These are phyloP conservation scores for Trachelus stipa DNA, from an alignment of 2,888 invertebrate genomes.

Conservation along the genomic window DNA sequence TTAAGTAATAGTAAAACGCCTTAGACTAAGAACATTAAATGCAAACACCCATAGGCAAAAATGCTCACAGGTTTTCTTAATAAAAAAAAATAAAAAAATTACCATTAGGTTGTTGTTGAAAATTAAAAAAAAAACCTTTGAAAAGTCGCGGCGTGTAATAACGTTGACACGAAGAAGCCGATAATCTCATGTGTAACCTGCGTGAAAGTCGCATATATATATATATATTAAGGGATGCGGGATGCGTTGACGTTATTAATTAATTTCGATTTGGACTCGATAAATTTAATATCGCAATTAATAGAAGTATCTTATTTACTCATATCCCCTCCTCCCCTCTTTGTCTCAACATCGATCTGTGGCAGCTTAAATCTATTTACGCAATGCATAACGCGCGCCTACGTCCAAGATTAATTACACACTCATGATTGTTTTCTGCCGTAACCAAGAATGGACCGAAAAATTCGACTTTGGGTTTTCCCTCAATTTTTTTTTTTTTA, in stretches of 20 bases:
- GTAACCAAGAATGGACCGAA: slow-evolving; percentile 21
- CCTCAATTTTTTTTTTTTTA: not conserved
- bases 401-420: slow-evolving; percentile 9
- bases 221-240: not conserved
- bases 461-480: not conserved
- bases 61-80: not conserved
- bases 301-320: not conserved
- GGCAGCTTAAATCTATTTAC: slow-evolving; percentile 11
- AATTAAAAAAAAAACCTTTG: slow-evolving; percentile 9
- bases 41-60: not conserved
- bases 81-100: not conserved
- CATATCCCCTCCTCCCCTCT: not conserved
- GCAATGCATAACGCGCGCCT: slow-evolving; percentile 2
- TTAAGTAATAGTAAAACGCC: not conserved
- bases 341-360: not conserved
- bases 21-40: not conserved
- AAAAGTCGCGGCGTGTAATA: slow-evolving; percentile 20
- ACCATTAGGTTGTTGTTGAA: not conserved
- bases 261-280: not conserved
- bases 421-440: slow-evolving; percentile 55
- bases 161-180: slow-evolving; percentile 28
- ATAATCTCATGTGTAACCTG: slow-evolving; percentile 57
- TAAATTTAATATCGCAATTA: not conserved
- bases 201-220: slow-evolving; percentile 30
- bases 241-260: not conserved